A percentile compares a stretch with the other conserved stretches of the same genome.
phyloP scores from a whole-genome alignment of 2,888 invertebrate species.

The Phaedon cochleariae region DNA sequence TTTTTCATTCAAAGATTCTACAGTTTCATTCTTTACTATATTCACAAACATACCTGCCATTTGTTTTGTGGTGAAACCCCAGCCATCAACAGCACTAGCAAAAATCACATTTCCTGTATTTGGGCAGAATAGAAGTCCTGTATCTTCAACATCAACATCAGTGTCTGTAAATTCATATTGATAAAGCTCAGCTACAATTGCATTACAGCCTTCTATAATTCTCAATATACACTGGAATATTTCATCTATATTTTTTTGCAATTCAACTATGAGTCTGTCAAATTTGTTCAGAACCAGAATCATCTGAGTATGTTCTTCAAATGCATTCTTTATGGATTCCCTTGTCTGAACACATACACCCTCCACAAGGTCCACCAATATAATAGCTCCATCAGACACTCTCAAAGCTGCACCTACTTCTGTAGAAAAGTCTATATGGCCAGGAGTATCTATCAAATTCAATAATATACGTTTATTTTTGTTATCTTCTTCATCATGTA shows the following conservation, averaged over 20 bases:
- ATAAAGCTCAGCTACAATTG: constrained; percentile 89
- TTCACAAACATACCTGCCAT: constrained; percentile 53
- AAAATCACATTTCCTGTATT: constrained; percentile 95
- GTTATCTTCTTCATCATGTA: constrained; percentile 65
- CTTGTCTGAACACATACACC: constrained; percentile 96
- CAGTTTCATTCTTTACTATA: constrained; percentile 67
- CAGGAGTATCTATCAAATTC: constrained; percentile 98
- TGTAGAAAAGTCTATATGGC: constrained; percentile 97
- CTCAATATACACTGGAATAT: constrained; percentile 88
- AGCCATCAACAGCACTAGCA: constrained; percentile 95
- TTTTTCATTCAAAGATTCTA: constrained; percentile 77
- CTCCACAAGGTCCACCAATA: constrained; percentile 95
- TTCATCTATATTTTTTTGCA: constrained; percentile 84
- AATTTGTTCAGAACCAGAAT: constrained; percentile 95
- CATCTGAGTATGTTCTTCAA: constrained; percentile 87
- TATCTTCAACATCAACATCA: constrained; percentile 67
- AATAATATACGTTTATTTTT: constrained; percentile 70
- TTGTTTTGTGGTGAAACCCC: constrained; percentile 75
- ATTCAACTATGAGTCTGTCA: constrained; percentile 89
- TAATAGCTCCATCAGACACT: constrained; percentile 94
- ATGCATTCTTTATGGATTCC: constrained; percentile 88
- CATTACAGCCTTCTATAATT: constrained; percentile 90
- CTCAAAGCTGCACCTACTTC: constrained; percentile 98
- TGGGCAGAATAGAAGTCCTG: constrained; percentile 79
- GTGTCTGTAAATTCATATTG: constrained; percentile 79